Percentiles rank a stretch among this genome's conserved stretches.
These are phyloP conservation scores for Xyrichtys novacula DNA, from an alignment of 2,797 vertebrate genomes.

Conservation along the genomic window DNA sequence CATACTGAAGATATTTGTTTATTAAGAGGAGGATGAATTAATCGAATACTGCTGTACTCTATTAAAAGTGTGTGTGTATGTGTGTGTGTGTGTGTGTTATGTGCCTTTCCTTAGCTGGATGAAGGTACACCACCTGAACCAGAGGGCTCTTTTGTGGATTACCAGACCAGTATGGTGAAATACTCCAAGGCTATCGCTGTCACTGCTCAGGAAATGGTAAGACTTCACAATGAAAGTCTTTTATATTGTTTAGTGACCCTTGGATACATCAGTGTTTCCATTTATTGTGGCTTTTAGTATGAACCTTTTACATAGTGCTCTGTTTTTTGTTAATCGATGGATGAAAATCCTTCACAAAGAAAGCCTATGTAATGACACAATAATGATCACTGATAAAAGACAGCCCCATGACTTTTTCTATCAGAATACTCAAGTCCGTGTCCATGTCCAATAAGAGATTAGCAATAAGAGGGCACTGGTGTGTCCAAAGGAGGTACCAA, in stretches of 20 bases:
- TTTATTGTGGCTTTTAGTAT: too few species aligned
- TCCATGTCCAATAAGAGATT: too few species aligned
- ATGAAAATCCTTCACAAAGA: too few species aligned
- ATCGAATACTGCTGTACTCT: constrained; percentile 3
- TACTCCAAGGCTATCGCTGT: constrained; percentile 96
- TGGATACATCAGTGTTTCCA: not conserved
- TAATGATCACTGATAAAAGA: too few species aligned
- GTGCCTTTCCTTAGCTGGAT: constrained; percentile 86
- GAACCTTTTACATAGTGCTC: too few species aligned
- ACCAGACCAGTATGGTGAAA: constrained; percentile 97
- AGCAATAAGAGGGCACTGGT: too few species aligned
- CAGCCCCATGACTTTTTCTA: too few species aligned
- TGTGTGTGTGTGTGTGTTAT: constrained; percentile 38
- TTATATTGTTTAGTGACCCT: not conserved
- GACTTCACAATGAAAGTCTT: constrained; percentile 28
- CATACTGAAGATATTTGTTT: constrained; percentile 33
- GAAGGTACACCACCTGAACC: constrained; percentile 94
- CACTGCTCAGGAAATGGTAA: constrained; percentile 99
- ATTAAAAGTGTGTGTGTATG: constrained; percentile 13
- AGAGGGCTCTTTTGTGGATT: constrained; percentile 96
- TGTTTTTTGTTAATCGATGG: too few species aligned
- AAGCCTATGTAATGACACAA: too few species aligned
- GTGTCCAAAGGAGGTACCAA: too few species aligned
- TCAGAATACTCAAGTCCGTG: too few species aligned
- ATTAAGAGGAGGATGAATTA: constrained; percentile 29